Evolutionary conservation across 2,797 vertebrate genomes (phyloP), one percentile per base, ranked within the genome.

Genomic region (Novumbra hubbsi): DNA sequence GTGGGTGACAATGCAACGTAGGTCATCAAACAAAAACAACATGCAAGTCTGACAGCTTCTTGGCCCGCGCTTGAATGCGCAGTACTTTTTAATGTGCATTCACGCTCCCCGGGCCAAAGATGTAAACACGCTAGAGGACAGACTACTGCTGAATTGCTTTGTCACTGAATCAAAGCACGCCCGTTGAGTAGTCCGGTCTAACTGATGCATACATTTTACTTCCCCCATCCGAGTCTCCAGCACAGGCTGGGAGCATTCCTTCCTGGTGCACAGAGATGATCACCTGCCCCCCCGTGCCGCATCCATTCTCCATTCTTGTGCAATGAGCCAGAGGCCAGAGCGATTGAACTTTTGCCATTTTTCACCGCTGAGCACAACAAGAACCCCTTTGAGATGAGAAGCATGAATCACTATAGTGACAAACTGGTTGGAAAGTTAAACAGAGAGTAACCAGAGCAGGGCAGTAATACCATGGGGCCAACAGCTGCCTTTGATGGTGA

Each of bases 361-460:
- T 90, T 92, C 87, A 89, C 85, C 79, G 76, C 77, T 78, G 38
- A 65, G 81, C 71, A 85, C 83, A 86, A 91, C 88, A 90, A 90
- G 83, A 88, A 90, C 83, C 81, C 83, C 81, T 88, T 89, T 91
- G 81, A 90, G 81, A 84, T 77, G 78, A 86, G 83, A 27, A 60
- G 81, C 82, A 78, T 88, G 86, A 91, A 89, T 91, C 87, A 86
- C 79, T 82, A 84, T 76, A 77, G 89, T 90, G 90, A 92, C 90
- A 92, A 91, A 89, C 90, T 82, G 84, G 82, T 86, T 87, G 84
- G 88, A 89, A 92, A 90, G 88, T 87, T 91, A 92, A 91, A 92
- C 85, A 89, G 87, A 84, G 84, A 87, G 90, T 83, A 90, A 90
- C 87, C 73, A 80, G 87, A 92, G 88, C 80, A 76, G 90, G 80